Evolutionary conservation across 2,888 invertebrate genomes (phyloP).

Genomic region (Anorthoa munda): DNA sequence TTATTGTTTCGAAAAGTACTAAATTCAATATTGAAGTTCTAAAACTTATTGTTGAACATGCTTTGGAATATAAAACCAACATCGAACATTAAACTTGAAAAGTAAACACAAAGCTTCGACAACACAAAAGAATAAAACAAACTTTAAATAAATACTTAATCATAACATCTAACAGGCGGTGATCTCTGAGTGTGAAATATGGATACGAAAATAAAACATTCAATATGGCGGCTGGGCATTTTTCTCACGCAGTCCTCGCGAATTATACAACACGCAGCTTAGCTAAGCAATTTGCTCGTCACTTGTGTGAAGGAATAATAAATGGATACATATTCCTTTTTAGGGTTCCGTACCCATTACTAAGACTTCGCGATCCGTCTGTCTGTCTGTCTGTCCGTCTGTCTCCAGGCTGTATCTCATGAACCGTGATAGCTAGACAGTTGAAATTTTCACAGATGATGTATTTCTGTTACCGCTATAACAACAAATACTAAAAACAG

Average conservation of each 20-base stretch:
- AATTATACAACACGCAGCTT: conserved; percentile 76
- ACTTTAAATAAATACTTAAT: conserved; percentile 46
- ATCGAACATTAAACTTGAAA: not conserved
- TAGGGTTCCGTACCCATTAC: no score
- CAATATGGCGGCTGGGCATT: conserved; percentile 76
- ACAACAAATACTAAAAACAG: no score
- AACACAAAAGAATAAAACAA: conserved; percentile 29
- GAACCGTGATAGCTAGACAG: no score
- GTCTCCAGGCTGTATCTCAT: no score
- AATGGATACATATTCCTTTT: conserved; percentile 62
- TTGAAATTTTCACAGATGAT: no score
- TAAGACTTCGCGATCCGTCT: no score
- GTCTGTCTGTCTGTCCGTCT: no score
- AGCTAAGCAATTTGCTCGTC: conserved; percentile 78
- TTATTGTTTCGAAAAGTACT: conserved; percentile 30
- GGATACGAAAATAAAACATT: conserved; percentile 80
- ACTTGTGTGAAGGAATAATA: conserved; percentile 75
- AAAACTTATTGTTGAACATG: not conserved
- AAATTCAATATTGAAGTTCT: conserved; percentile 17
- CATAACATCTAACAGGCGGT: conserved; percentile 59
- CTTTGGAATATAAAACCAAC: conserved; percentile 19
- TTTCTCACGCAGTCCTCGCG: conserved; percentile 83
- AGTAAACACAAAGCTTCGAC: conserved; percentile 8
- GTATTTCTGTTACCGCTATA: no score
- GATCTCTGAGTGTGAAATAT: conserved; percentile 75